These are phyloP conservation scores for Phortica magna DNA, from an alignment of 2,888 invertebrate genomes.

Conservation along the genomic window DNA sequence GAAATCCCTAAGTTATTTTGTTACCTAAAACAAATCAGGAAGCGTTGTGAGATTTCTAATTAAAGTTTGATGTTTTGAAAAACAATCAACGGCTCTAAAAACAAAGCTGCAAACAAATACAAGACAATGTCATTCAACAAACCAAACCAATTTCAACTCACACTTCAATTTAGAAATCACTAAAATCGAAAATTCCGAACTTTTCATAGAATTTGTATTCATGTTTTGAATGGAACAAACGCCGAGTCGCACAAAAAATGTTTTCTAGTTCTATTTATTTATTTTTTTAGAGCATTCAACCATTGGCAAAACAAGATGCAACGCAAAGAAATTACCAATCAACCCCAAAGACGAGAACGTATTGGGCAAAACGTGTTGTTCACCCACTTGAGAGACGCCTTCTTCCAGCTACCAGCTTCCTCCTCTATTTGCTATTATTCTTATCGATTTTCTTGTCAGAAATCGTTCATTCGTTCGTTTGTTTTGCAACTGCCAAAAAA, in stretches of 20 bases:
- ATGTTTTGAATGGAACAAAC: slow-evolving; percentile 3
- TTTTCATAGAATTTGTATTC: slow-evolving; percentile 3
- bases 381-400: background rate
- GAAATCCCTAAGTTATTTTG: too few relatives aligned
- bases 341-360: too few relatives aligned
- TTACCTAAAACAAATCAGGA: too few relatives aligned
- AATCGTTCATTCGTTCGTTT: slow-evolving; percentile 48
- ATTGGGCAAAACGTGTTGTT: too few relatives aligned
- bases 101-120: too few relatives aligned
- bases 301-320: slow-evolving; percentile 18
- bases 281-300: background rate
- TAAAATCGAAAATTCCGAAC: background rate
- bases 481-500: slow-evolving; percentile 48
- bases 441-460: slow-evolving; percentile 60
- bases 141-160: background rate
- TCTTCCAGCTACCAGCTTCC: background rate
- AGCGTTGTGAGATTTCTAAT: too few relatives aligned
- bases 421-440: slow-evolving; percentile 50
- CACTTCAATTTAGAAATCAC: background rate
- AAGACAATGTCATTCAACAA: background rate
- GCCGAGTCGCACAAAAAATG: background rate
- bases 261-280: slow-evolving; percentile 13
- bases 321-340: slow-evolving; percentile 32
- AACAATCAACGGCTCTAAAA: too few relatives aligned
- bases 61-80: too few relatives aligned